A percentile compares a stretch with the other conserved stretches of the same genome.
These are phyloP conservation scores for Tetramorium alpestre DNA, from an alignment of 1,140 invertebrate genomes.

Conservation along the genomic window DNA sequence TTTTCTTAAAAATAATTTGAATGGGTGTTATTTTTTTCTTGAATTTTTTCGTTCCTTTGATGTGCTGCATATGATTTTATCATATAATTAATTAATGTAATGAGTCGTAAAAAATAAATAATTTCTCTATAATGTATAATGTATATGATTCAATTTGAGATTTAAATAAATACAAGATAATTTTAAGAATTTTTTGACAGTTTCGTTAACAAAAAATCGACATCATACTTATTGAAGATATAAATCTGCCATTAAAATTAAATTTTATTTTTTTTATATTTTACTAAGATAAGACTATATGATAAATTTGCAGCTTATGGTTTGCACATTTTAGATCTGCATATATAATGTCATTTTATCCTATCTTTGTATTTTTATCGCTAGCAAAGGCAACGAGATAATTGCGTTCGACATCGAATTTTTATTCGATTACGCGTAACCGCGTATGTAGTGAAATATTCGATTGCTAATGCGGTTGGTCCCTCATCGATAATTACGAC, in stretches of 20 bases:
- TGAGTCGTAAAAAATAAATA: background rate
- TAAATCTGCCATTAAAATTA: background rate
- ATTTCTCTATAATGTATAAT: background rate
- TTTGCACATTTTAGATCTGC: background rate
- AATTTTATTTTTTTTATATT: background rate
- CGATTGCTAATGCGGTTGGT: background rate
- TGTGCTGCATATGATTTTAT: background rate
- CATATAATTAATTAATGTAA: background rate
- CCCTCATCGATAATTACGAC: slow-evolving; percentile 40
- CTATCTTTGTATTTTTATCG: background rate
- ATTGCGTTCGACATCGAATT: background rate
- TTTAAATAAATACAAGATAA: background rate
- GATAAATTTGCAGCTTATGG: background rate
- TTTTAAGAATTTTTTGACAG: background rate
- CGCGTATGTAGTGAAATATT: slow-evolving; percentile 24
- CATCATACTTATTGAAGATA: background rate
- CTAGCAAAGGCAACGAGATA: slow-evolving; percentile 10
- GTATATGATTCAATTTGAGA: background rate
- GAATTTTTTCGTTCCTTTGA: background rate
- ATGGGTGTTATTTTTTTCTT: background rate
- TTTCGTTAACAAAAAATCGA: background rate
- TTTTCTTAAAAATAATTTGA: background rate
- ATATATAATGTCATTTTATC: background rate
- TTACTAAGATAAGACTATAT: background rate
- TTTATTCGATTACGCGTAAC: slow-evolving; percentile 37